Base-by-base conservation (phyloP, 2,113 vertebrate species). In the Collichthys lucidus region DNA sequence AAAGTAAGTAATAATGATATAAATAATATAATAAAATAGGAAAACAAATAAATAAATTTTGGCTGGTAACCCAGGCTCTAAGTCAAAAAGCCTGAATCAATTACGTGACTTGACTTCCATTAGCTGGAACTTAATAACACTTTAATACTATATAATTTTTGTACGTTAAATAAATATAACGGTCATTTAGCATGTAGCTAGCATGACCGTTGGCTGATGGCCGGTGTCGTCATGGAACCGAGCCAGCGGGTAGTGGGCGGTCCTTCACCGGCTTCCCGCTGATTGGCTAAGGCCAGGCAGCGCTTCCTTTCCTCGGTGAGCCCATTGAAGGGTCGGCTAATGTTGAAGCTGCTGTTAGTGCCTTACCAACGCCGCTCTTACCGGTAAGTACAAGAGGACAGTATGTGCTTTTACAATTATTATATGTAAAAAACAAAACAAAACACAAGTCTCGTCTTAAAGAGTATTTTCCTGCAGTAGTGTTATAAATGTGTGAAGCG, bases 271-370 rank as follows among this genome's bases (percentile, higher is more conserved):
- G 79, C 86, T 70, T 83, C n/a, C 0, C 69, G 77, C 64, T 87
- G 91, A 93, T 93, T 94, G 85, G 91, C 77, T 70, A 4, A 52
- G 3, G 46, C 3, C 1, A 40, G 35, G 16, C 52, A 10, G 24
- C 4, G 15, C 55, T 2, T 61, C 20, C 70, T 57, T 88, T 84
- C 83, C 75, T 92, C 65, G 2, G 15, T 50, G 80, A 83, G 7
- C 5, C 66, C 16, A 52, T 44, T 52, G 55, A 72, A 5, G 11
- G 10, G 15, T 44, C 16, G 4, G 20, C 5, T 42, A 11, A 75
- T 52, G 50, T 52, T 35, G 11, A 70, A 66, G 42, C 61, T 29
- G 29, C 57, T 24, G 15, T 31, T 12, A 35, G 79, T 77, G 35
- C 71, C 57, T 74, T 66, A 68, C 46, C 79, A 31, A 26, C 78